phyloP scores from a whole-genome alignment of 2,797 vertebrate species.

The Silurus lanzhouensis region DNA sequence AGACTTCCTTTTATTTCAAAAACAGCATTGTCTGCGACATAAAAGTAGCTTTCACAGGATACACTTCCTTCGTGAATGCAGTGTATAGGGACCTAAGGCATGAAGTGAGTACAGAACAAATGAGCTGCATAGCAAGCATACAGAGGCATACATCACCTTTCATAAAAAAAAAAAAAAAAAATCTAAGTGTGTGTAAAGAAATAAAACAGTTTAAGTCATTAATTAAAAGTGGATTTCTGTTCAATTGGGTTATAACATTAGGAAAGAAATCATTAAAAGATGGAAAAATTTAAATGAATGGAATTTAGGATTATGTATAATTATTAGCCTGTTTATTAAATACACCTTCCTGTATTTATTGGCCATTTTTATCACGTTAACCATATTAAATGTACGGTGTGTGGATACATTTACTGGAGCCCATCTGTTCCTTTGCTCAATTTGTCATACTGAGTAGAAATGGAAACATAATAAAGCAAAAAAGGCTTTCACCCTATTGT shows the following conservation, averaged over 20 bases:
- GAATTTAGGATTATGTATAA: not conserved
- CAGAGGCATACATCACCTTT: not conserved
- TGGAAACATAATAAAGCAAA: not conserved
- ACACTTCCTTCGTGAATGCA: constrained; percentile 34
- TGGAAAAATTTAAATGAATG: not conserved
- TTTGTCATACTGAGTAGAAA: not conserved
- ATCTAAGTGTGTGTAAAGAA: not conserved
- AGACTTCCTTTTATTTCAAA: constrained; percentile 32
- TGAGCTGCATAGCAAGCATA: not conserved
- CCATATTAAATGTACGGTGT: not conserved
- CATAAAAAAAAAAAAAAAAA: not conserved
- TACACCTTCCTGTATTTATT: not conserved
- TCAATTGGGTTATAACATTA: not conserved
- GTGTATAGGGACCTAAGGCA: not conserved
- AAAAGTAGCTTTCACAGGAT: constrained; percentile 33
- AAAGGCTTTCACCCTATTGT: not conserved
- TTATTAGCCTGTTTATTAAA: not conserved
- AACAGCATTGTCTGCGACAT: constrained; percentile 31
- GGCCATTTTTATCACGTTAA: not conserved
- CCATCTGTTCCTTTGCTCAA: not conserved
- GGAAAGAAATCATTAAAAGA: not conserved
- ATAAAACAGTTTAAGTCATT: not conserved
- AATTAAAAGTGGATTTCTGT: not conserved
- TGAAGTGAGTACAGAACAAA: not conserved
- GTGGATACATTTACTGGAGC: not conserved